Evolutionary conservation across 2,888 invertebrate genomes (phyloP).

Genomic region (Octodonta nipae): DNA sequence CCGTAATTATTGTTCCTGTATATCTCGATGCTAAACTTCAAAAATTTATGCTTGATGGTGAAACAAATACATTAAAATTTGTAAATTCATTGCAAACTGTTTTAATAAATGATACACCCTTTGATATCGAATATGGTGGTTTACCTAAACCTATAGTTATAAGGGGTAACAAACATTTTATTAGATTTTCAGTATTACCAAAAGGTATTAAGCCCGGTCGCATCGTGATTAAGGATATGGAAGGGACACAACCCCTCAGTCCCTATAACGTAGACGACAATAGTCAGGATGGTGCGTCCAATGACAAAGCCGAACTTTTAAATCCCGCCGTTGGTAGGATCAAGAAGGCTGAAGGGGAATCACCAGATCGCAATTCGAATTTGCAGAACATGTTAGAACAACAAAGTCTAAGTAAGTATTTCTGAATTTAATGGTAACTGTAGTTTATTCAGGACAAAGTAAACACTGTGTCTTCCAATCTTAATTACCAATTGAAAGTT

Average conservation of each 20-base stretch:
- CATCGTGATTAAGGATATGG: slow-evolving; percentile 59
- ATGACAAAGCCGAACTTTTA: slow-evolving; percentile 26
- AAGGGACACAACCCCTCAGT: slow-evolving; percentile 34
- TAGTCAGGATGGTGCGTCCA: slow-evolving; percentile 17
- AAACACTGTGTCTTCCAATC: too few relatives aligned
- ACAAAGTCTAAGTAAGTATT: slow-evolving; percentile 28
- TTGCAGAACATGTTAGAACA: slow-evolving; percentile 30
- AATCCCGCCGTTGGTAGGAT: slow-evolving; percentile 9
- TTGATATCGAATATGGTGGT: slow-evolving; percentile 71
- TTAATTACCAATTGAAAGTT: too few relatives aligned
- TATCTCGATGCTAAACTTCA: slow-evolving; percentile 76
- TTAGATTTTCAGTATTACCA: slow-evolving; percentile 67
- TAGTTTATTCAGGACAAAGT: not conserved
- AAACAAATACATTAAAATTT: slow-evolving; percentile 64
- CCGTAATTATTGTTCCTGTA: slow-evolving; percentile 61
- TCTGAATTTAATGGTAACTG: too few relatives aligned
- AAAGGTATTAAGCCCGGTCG: slow-evolving; percentile 58
- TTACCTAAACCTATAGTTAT: slow-evolving; percentile 65
- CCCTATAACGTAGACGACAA: slow-evolving; percentile 19
- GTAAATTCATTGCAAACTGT: slow-evolving; percentile 65
- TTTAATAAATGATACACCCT: slow-evolving; percentile 63
- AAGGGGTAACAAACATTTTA: slow-evolving; percentile 63
- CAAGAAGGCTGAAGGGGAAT: slow-evolving; percentile 12
- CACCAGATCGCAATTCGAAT: slow-evolving; percentile 30
- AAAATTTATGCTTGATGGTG: slow-evolving; percentile 58